phyloP scores from a whole-genome alignment of 2,113 vertebrate genomes.

The Menidia beryllina region DNA sequence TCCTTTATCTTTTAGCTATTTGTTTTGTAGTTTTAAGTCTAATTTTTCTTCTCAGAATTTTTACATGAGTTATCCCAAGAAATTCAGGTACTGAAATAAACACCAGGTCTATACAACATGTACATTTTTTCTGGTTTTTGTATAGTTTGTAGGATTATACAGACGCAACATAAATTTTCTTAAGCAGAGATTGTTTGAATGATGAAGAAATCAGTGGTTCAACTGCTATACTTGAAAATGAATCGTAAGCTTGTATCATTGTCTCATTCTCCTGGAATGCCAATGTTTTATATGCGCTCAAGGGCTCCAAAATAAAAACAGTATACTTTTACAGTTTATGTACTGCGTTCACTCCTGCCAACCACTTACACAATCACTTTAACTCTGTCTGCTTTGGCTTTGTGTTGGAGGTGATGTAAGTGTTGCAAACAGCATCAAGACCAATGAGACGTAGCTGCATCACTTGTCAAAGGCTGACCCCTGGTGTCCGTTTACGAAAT shows the following conservation, averaged over 20 bases:
- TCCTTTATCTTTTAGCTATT: conserved; percentile 57
- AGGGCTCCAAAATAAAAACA: conserved; percentile 64
- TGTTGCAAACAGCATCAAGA: neutral
- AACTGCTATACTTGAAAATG: conserved; percentile 55
- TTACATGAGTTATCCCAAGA: conserved; percentile 7
- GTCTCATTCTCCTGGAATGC: conserved; percentile 29
- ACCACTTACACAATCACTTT: neutral
- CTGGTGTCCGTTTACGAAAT: conserved; percentile 32
- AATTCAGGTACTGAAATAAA: conserved; percentile 48
- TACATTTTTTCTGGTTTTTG: conserved; percentile 4
- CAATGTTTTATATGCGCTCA: conserved; percentile 53
- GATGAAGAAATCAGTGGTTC: conserved; percentile 47
- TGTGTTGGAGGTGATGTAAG: neutral
- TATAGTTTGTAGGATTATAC: neutral
- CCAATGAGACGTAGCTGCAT: neutral
- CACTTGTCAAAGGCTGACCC: conserved; percentile 30
- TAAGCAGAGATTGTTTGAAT: conserved; percentile 23
- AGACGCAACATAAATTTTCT: neutral
- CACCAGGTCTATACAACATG: neutral
- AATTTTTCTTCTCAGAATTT: neutral
- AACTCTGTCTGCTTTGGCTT: neutral
- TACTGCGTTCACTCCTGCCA: neutral
- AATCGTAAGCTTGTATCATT: conserved; percentile 11
- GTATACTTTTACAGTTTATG: conserved; percentile 50
- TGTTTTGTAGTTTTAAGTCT: too few species aligned